A percentile compares a stretch with the other conserved stretches of the same genome.
These are phyloP conservation scores for Malacoraja senta DNA, from an alignment of 2,797 vertebrate species.

Conservation along the genomic window DNA sequence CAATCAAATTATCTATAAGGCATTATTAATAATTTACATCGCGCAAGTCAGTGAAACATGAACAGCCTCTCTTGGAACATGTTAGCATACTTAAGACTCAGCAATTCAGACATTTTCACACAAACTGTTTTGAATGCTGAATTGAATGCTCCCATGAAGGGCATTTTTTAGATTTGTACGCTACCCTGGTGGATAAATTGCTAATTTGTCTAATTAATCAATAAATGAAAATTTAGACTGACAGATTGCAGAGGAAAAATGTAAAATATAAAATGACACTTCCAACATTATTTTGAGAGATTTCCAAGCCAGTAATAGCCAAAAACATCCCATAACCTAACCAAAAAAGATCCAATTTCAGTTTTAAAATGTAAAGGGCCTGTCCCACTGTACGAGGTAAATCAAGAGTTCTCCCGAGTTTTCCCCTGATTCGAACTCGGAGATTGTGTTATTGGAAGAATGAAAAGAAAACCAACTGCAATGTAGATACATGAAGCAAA, in stretches of 20 bases:
- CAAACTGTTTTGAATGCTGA: background rate
- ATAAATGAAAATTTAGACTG: conserved; percentile 5
- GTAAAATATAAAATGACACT: background rate
- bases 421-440: no score
- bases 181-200: background rate
- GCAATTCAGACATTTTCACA: background rate
- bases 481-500: background rate
- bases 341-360: background rate
- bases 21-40: no score
- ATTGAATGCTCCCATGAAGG: background rate
- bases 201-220: background rate
- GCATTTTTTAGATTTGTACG: background rate
- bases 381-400: no score
- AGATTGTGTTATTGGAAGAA: background rate
- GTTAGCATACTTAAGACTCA: background rate
- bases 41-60: background rate
- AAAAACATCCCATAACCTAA: background rate
- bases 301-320: background rate
- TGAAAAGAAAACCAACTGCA: background rate
- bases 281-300: background rate
- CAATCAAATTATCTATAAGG: background rate
- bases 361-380: background rate
- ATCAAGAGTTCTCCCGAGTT: no score
- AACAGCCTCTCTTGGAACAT: background rate
- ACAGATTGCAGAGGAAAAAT: no score